These are phyloP conservation scores for Linnaemya vulpina DNA, from an alignment of 2,888 invertebrate species.

Conservation along the genomic window DNA sequence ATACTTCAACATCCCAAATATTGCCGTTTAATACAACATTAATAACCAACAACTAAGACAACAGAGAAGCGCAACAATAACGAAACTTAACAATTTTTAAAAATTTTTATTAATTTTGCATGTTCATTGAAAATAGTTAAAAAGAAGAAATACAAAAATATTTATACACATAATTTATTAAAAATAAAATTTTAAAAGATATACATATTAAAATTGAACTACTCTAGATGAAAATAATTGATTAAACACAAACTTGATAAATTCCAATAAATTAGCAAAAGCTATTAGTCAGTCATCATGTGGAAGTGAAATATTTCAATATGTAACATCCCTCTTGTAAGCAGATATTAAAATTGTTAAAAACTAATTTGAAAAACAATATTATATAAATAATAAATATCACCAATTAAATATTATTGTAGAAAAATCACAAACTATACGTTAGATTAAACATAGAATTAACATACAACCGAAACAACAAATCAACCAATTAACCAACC, in stretches of 20 bases:
- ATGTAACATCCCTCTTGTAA: neutral
- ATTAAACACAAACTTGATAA: constrained; percentile 34
- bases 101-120: constrained; percentile 52
- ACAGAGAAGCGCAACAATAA: constrained; percentile 42
- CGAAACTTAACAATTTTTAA: constrained; percentile 1
- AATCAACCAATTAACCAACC: neutral
- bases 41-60: constrained; percentile 15
- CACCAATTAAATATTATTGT: constrained; percentile 5
- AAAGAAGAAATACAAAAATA: constrained; percentile 9
- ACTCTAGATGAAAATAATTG: too few species aligned
- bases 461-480: constrained; percentile 16
- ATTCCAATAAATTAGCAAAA: constrained; percentile 56
- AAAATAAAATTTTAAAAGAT: constrained; percentile 33
- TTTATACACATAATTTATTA: constrained; percentile 18
- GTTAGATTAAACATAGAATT: constrained; percentile 30
- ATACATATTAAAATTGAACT: neutral
- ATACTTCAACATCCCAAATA: constrained; percentile 21
- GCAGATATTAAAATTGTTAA: constrained; percentile 18
- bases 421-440: constrained; percentile 30
- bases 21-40: constrained; percentile 23
- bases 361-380: neutral
- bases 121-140: constrained; percentile 50
- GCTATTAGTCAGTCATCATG: neutral
- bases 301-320: neutral
- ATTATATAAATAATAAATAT: neutral